Percentiles rank a stretch among this genome's conserved stretches.
Conservation (phyloP, 2,888 invertebrate genomes). For the Nephrotoma appendiculata region DNA sequence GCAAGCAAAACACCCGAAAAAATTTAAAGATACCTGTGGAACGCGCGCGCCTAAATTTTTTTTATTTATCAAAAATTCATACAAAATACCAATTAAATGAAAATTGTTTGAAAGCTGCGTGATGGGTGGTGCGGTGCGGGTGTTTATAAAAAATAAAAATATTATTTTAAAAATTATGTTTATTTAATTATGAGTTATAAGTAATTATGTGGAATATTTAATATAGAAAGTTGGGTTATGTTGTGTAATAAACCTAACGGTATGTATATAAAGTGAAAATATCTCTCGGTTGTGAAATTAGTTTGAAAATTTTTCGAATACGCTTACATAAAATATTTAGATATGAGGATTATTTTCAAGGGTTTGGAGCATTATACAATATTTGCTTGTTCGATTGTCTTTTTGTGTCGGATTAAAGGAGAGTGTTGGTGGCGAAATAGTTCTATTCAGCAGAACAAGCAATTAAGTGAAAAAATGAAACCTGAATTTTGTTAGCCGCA, state of each 20-base stretch:
- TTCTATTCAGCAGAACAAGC: too few species aligned
- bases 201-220: background rate
- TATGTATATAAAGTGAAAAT: background rate
- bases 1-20: background rate
- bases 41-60: background rate
- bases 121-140: background rate
- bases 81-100: background rate
- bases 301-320: too few species aligned
- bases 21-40: background rate
- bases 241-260: background rate
- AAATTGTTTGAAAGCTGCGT: background rate
- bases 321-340: too few species aligned
- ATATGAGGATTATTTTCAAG: too few species aligned
- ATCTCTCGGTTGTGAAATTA: background rate
- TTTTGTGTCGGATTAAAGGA: too few species aligned
- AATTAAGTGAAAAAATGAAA: too few species aligned
- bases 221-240: background rate
- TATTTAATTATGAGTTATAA: background rate
- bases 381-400: too few species aligned
- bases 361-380: too few species aligned
- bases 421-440: too few species aligned
- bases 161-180: background rate
- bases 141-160: background rate
- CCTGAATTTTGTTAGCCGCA: too few species aligned
- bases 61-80: background rate